Conservation (phyloP, 2,113 vertebrate species). For the Leptobrachium leishanense region DNA sequence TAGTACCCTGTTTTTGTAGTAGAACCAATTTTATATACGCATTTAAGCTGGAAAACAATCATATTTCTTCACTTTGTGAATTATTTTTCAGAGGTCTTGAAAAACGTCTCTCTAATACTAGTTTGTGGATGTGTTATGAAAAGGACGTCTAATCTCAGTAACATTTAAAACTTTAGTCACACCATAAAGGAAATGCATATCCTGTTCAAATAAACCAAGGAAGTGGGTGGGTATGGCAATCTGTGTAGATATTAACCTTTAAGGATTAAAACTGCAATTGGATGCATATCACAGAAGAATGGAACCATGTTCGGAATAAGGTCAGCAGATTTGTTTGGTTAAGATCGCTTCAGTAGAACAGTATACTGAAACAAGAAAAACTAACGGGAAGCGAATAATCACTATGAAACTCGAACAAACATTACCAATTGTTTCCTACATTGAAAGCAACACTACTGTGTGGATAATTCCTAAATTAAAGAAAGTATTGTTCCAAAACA, state of each 20-base stretch:
- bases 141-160: conserved; percentile 10
- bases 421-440: not conserved
- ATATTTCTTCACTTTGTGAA: too few relatives aligned
- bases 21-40: too few relatives aligned
- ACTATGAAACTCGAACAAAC: not conserved
- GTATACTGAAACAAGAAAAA: too few relatives aligned
- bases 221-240: conserved; percentile 4
- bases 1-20: too few relatives aligned
- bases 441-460: not conserved
- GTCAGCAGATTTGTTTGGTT: too few relatives aligned
- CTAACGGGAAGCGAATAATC: not conserved
- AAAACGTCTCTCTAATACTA: too few relatives aligned
- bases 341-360: not conserved
- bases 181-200: conserved; percentile 36
- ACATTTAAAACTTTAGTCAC: not conserved
- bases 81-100: too few relatives aligned
- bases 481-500: too few relatives aligned
- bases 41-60: too few relatives aligned
- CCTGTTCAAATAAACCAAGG: conserved; percentile 31
- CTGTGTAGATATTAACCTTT: not conserved
- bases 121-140: conserved; percentile 6
- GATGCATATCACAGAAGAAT: not conserved
- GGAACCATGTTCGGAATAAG: too few relatives aligned
- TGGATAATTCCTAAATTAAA: not conserved
- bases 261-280: not conserved